Percentiles rank a stretch among this genome's conserved stretches.
phyloP scores from a whole-genome alignment of 2,797 vertebrate species.

The Chloroceryle amazona region DNA sequence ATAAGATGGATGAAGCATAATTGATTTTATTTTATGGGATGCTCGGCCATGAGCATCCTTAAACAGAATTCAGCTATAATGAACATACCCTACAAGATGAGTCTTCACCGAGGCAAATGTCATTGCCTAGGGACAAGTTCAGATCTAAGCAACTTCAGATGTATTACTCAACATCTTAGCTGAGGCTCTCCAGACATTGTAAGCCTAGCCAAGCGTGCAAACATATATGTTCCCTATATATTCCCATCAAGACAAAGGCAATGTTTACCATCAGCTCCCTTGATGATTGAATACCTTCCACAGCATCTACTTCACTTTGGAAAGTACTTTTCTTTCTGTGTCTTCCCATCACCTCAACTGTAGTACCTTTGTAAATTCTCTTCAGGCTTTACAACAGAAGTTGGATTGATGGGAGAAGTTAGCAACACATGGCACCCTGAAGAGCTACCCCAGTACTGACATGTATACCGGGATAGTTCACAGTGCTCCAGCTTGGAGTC shows the following conservation, averaged over 20 bases:
- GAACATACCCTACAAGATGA: slow-evolving; percentile 25
- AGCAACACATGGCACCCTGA: not conserved
- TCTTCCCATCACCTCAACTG: not conserved
- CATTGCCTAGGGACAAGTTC: slow-evolving; percentile 17
- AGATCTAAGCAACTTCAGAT: slow-evolving; percentile 19
- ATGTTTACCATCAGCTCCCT: not conserved
- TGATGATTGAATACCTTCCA: not conserved
- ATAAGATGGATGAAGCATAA: slow-evolving; percentile 15
- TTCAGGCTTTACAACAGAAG: not conserved
- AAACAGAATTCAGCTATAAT: slow-evolving; percentile 24
- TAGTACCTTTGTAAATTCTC: not conserved
- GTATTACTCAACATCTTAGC: not conserved
- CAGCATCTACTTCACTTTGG: not conserved
- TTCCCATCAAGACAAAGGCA: not conserved
- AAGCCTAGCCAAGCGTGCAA: not conserved
- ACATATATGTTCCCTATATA: not conserved
- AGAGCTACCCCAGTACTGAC: not conserved
- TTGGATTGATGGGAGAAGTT: not conserved
- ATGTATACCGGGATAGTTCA: too few relatives aligned
- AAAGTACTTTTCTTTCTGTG: not conserved
- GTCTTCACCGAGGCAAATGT: slow-evolving; percentile 2
- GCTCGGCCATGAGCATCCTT: not conserved
- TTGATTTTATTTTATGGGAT: slow-evolving; percentile 36
- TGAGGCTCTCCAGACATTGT: not conserved
- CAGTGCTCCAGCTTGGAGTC: not conserved